Base-by-base conservation (phyloP, 2,797 vertebrate genomes). In the Enoplosus armatus region DNA sequence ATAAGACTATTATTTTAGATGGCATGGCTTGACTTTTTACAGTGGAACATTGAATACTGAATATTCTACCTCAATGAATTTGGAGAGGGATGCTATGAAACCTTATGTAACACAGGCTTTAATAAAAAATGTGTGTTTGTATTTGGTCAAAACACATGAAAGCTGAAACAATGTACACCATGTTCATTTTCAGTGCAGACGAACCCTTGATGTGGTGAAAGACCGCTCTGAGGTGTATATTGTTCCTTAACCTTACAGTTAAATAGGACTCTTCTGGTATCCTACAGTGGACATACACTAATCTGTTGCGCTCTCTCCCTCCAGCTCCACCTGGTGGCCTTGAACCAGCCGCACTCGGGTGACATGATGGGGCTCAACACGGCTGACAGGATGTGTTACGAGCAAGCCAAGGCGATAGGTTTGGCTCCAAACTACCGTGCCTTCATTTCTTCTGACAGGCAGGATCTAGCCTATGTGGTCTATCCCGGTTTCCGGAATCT, bases 361-460 rank as follows among this genome's bases (percentile, higher is more conserved):
- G 94, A 97, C 82, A 89, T 99, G 88, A 88, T 94, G 79, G 95
- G 95, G 0, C 90, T 94, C 3, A 78, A 95, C 63, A 72, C 59
- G 7, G 97, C 95, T 0, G 97, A 99, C 86, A 94, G 95, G 59
- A 95, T 97, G 91, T 99, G 98, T 74, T 97, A 97, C 50, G 95
- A 96, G 78, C 98, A 99, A 82, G 97, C 98, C 76, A 96, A 96
- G 64, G 96, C 96, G 1, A 96, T 97, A 55, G 98, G 98, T 7
- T 91, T 99, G 70, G 51, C 89, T 0, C 94, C 97, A 0, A 97
- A 97, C 73, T 99, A 97, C 65, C 94, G 96, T 33, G 97, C 97
- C 10, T 99, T 99, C 86, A 91, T 99, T 35, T 98, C 98, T 1
- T 96, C 98, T 0, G 95, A 96, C 74, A 90, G 80, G 8, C 94